These are phyloP conservation scores for Dryobotodes eremita DNA, from an alignment of 2,888 invertebrate genomes.

Conservation along the genomic window DNA sequence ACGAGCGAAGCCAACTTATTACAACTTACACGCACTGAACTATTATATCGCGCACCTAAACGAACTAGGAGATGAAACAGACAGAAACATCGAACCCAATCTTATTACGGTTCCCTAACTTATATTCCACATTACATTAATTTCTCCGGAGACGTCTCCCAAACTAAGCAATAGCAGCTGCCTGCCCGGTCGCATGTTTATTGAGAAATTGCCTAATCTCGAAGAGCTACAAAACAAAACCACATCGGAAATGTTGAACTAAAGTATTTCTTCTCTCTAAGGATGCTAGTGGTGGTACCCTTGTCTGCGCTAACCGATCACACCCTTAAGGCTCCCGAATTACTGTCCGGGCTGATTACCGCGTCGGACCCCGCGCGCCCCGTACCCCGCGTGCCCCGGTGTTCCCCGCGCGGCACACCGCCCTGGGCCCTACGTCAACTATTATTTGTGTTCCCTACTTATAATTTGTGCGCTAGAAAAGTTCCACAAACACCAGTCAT, in stretches of 20 bases:
- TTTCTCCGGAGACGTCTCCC: constrained; percentile 88
- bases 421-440: constrained; percentile 86
- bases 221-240: constrained; percentile 90
- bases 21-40: constrained; percentile 69
- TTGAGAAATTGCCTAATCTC: constrained; percentile 90
- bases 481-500: constrained; percentile 87
- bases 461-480: constrained; percentile 88
- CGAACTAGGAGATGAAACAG: constrained; percentile 81
- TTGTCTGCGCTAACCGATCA: constrained; percentile 90
- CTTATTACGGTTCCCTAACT: constrained; percentile 84
- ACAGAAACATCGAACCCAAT: constrained; percentile 85
- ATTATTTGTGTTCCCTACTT: constrained; percentile 89
- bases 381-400: constrained; percentile 56
- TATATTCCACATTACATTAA: constrained; percentile 88
- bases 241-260: constrained; percentile 89
- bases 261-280: constrained; percentile 90
- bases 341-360: constrained; percentile 90
- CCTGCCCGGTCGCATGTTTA: constrained; percentile 87
- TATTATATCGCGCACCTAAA: constrained; percentile 76
- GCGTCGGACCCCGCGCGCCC: constrained; percentile 74
- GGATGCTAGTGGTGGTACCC: constrained; percentile 88
- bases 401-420: constrained; percentile 70
- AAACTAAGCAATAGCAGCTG: constrained; percentile 88
- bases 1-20: constrained; percentile 62
- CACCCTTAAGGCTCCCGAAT: constrained; percentile 90